Conservation (phyloP, 2,888 invertebrate species). For the Ecliptopera silaceata region DNA sequence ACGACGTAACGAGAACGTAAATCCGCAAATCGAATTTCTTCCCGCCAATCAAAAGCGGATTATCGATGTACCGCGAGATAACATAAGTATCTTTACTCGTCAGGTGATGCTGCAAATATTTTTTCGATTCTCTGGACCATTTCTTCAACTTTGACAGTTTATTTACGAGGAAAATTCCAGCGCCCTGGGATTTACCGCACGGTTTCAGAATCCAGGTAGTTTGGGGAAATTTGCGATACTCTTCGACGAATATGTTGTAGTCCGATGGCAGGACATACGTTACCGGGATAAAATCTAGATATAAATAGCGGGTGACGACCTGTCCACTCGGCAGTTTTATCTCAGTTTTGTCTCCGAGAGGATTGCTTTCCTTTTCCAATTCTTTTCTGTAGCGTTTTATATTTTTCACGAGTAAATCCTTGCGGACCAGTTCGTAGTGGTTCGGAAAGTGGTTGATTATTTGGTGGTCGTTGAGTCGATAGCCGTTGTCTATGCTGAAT, state of each 20-base stretch:
- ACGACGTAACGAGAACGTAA: conserved; percentile 95
- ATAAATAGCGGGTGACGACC: conserved; percentile 86
- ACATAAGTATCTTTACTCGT: conserved; percentile 93
- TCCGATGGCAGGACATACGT: conserved; percentile 97
- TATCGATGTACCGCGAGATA: conserved; percentile 96
- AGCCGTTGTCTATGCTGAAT: conserved; percentile 81
- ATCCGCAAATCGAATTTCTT: conserved; percentile 97
- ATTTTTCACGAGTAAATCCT: conserved; percentile 97
- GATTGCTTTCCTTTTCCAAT: conserved; percentile 93
- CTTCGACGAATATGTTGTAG: conserved; percentile 97
- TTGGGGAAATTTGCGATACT: conserved; percentile 95
- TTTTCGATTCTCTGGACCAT: conserved; percentile 93
- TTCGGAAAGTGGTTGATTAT: conserved; percentile 98
- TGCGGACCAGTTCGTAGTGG: conserved; percentile 96
- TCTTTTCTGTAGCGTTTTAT: conserved; percentile 96
- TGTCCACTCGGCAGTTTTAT: conserved; percentile 81
- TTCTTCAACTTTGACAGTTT: conserved; percentile 95
- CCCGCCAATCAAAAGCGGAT: conserved; percentile 95
- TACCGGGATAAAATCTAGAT: conserved; percentile 95
- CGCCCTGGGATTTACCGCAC: conserved; percentile 95
- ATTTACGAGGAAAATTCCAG: conserved; percentile 96
- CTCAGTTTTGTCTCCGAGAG: conserved; percentile 88
- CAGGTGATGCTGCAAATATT: conserved; percentile 90
- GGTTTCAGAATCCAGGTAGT: conserved; percentile 99
- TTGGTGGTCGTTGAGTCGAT: conserved; percentile 89